phyloP scores from a whole-genome alignment of 1,140 invertebrate genomes.

The Drosophila tropicalis region DNA sequence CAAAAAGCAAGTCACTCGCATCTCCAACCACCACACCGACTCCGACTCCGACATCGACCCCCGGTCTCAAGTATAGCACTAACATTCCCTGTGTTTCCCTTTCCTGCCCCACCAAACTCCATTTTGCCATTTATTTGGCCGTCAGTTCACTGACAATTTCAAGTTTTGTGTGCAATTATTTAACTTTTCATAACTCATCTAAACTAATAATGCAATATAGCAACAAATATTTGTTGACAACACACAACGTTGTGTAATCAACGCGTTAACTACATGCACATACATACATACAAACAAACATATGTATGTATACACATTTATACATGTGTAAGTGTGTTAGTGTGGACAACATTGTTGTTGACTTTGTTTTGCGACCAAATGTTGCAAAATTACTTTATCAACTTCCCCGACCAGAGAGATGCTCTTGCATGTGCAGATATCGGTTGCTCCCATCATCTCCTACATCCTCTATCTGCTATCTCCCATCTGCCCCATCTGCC shows the following conservation, averaged over 20 bases:
- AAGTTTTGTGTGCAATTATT: conserved; percentile 62
- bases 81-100: too few relatives aligned
- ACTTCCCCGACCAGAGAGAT: conserved; percentile 14
- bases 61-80: too few relatives aligned
- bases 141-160: conserved; percentile 30
- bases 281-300: conserved; percentile 1
- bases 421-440: conserved; percentile 2
- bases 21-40: neutral
- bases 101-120: neutral
- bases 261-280: conserved; percentile 11
- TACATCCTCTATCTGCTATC: neutral
- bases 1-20: conserved; percentile 40
- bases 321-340: neutral
- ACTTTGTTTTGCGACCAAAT: conserved; percentile 46
- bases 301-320: neutral
- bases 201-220: conserved; percentile 77
- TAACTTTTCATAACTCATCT: conserved; percentile 75
- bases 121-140: conserved; percentile 8
- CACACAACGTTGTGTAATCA: conserved; percentile 47
- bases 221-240: conserved; percentile 74
- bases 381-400: conserved; percentile 72
- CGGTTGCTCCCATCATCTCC: conserved; percentile 2
- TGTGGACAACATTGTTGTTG: conserved; percentile 68
- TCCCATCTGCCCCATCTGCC: neutral
- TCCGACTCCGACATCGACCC: neutral